phyloP scores from a whole-genome alignment of 1,140 invertebrate genomes.

The Listronotus oregonensis region DNA sequence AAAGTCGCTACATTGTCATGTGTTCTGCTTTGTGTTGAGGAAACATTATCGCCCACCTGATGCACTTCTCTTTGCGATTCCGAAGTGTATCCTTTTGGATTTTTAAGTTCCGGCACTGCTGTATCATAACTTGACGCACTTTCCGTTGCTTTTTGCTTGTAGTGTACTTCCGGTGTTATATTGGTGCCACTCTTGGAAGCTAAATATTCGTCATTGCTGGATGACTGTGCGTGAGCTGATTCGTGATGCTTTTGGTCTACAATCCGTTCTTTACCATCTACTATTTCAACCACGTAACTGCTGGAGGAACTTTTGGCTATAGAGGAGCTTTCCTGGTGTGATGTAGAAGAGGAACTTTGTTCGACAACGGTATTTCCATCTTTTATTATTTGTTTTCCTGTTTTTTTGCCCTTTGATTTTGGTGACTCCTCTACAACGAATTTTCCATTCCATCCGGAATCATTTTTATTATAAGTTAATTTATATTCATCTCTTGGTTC shows the following conservation, averaged over 20 bases:
- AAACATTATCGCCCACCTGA: constrained; percentile 45
- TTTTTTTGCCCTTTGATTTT: constrained; percentile 30
- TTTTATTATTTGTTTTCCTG: constrained; percentile 15
- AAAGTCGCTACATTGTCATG: constrained; percentile 18
- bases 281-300: constrained; percentile 63
- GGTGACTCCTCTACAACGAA: constrained; percentile 57
- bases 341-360: constrained; percentile 44
- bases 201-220: constrained; percentile 59
- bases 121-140: constrained; percentile 62
- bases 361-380: constrained; percentile 31
- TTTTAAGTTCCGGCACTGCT: constrained; percentile 56
- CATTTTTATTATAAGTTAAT: constrained; percentile 54
- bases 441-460: constrained; percentile 61
- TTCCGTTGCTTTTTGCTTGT: constrained; percentile 59
- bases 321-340: constrained; percentile 45
- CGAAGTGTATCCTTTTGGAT: constrained; percentile 44
- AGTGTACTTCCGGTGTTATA: constrained; percentile 61
- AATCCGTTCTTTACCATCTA: constrained; percentile 66
- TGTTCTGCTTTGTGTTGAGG: constrained; percentile 26
- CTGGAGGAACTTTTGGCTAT: constrained; percentile 61
- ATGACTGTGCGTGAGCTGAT: constrained; percentile 59
- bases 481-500: constrained; percentile 53
- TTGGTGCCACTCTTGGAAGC: constrained; percentile 58
- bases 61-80: constrained; percentile 48
- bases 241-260: constrained; percentile 62